These are phyloP conservation scores for Maconellicoccus hirsutus DNA, from an alignment of 1,140 invertebrate species.

Conservation along the genomic window DNA sequence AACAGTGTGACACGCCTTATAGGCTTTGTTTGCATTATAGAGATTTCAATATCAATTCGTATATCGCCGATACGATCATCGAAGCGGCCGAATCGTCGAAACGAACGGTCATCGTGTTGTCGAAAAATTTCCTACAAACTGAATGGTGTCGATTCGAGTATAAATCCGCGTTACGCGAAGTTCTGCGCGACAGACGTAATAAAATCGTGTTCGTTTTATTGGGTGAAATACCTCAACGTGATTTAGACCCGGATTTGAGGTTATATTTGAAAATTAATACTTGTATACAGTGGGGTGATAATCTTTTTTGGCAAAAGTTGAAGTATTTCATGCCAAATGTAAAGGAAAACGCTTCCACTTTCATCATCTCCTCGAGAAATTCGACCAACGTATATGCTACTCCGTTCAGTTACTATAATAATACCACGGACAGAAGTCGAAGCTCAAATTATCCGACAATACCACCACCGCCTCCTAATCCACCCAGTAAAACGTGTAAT, in stretches of 20 bases:
- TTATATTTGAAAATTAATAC: slow-evolving; percentile 81
- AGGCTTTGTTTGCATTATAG: slow-evolving; percentile 74
- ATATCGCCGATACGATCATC: slow-evolving; percentile 75
- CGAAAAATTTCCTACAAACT: slow-evolving; percentile 84
- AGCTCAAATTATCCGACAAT: slow-evolving; percentile 3
- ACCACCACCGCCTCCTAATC: slow-evolving; percentile 13
- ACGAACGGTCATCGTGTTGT: slow-evolving; percentile 78
- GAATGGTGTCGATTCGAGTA: slow-evolving; percentile 92
- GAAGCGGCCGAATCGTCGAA: slow-evolving; percentile 81
- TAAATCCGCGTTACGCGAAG: slow-evolving; percentile 80
- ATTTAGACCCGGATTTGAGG: slow-evolving; percentile 78
- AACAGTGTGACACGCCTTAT: slow-evolving; percentile 50
- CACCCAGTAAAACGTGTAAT: neutral
- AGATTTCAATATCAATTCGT: slow-evolving; percentile 69
- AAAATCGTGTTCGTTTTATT: slow-evolving; percentile 74
- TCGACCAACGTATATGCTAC: slow-evolving; percentile 25
- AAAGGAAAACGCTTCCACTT: slow-evolving; percentile 65
- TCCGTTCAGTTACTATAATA: slow-evolving; percentile 21
- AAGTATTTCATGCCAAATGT: slow-evolving; percentile 78
- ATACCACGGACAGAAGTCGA: slow-evolving; percentile 2
- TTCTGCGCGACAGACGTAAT: slow-evolving; percentile 58
- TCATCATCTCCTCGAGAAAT: slow-evolving; percentile 63
- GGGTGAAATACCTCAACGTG: slow-evolving; percentile 67
- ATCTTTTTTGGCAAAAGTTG: slow-evolving; percentile 88
- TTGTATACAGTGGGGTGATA: slow-evolving; percentile 81